These are phyloP conservation scores for Sebastiscus albofasciatus DNA, from an alignment of 2,797 vertebrate species.

Conservation along the genomic window DNA sequence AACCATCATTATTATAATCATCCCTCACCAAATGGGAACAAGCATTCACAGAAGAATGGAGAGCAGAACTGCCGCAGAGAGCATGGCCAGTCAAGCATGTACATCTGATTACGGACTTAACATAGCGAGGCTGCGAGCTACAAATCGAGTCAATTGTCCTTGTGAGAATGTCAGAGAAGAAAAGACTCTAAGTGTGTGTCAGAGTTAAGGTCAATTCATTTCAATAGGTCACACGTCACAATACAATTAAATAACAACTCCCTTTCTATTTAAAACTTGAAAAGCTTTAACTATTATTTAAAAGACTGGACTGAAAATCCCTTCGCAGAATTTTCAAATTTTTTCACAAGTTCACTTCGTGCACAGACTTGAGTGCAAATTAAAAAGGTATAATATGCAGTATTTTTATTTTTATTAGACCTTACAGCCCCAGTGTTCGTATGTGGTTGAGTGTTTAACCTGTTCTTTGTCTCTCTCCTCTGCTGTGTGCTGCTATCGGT, in stretches of 20 bases:
- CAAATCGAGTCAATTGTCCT: conserved; percentile 42
- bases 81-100: conserved; percentile 34
- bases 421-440: too few relatives aligned
- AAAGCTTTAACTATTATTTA: not conserved
- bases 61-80: conserved; percentile 14
- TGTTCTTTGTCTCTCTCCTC: too few relatives aligned
- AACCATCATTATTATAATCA: conserved; percentile 50
- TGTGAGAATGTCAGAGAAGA: conserved; percentile 34
- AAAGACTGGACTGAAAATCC: not conserved
- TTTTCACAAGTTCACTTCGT: not conserved
- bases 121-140: conserved; percentile 20
- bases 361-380: not conserved
- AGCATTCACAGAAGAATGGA: conserved; percentile 34
- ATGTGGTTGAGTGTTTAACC: too few relatives aligned
- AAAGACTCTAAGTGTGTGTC: conserved; percentile 1
- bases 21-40: conserved; percentile 20
- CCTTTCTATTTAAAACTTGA: not conserved
- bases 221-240: not conserved
- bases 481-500: too few relatives aligned
- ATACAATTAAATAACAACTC: not conserved
- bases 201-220: conserved; percentile 8
- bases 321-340: not conserved
- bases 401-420: too few relatives aligned
- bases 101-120: conserved; percentile 43
- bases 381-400: too few relatives aligned